phyloP scores from a whole-genome alignment of 2,113 vertebrate species.

The Grallaria varia region DNA sequence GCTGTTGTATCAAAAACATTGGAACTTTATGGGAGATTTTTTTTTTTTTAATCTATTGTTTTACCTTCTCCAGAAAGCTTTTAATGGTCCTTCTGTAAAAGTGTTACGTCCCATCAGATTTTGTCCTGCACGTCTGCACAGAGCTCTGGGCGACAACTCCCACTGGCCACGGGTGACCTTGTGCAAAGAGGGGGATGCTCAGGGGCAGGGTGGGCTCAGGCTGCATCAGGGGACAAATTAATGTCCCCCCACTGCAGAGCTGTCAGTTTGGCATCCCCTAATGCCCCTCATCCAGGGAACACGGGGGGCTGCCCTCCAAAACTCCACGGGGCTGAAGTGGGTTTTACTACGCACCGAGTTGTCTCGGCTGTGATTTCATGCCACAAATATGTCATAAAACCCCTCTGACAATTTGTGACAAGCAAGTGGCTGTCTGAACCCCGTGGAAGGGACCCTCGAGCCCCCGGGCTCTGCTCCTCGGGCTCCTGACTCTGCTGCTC shows the following conservation, averaged over 20 bases:
- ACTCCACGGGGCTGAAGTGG: background rate
- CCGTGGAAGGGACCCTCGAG: background rate
- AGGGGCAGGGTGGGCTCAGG: background rate
- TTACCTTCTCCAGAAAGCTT: constrained; percentile 12
- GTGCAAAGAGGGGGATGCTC: background rate
- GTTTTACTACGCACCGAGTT: background rate
- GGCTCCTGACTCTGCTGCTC: background rate
- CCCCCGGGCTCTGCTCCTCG: too few relatives aligned
- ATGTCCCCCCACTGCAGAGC: background rate
- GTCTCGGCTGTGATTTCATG: background rate
- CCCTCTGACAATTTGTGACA: background rate
- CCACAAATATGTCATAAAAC: background rate
- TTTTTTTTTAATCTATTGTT: background rate
- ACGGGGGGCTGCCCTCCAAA: background rate
- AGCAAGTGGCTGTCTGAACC: background rate
- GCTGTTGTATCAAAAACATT: background rate
- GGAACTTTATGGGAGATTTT: constrained; percentile 3
- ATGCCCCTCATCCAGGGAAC: accelerated
- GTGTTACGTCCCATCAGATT: background rate
- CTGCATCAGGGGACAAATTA: background rate
- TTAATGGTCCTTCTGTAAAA: background rate
- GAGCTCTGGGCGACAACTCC: background rate
- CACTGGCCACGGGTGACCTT: background rate
- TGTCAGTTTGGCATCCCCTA: background rate
- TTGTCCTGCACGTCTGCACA: background rate